phyloP scores from a whole-genome alignment of 2,113 vertebrate species.

The Sisor rabdophorus region DNA sequence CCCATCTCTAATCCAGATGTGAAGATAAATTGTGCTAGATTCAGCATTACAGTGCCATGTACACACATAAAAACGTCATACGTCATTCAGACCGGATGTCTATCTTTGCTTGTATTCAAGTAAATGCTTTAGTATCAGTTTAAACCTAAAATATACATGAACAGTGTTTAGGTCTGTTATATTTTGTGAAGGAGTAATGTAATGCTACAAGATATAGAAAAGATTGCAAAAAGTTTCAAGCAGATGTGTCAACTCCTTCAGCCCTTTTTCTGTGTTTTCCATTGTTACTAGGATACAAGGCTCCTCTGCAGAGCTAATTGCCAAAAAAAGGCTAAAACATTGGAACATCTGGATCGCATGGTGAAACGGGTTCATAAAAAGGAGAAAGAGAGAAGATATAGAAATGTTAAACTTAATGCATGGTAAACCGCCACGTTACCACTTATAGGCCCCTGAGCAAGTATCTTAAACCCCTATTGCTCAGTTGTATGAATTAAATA shows the following conservation, averaged over 20 bases:
- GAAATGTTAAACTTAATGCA: neutral
- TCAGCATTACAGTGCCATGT: neutral
- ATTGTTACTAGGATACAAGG: slow-evolving; percentile 56
- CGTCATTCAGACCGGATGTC: neutral
- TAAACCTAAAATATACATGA: neutral
- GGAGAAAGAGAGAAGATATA: slow-evolving; percentile 33
- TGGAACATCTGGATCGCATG: slow-evolving; percentile 67
- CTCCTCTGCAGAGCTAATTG: slow-evolving; percentile 48
- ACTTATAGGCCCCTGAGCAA: too few relatives aligned
- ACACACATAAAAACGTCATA: neutral
- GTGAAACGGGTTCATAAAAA: slow-evolving; percentile 54
- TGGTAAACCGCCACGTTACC: too few relatives aligned
- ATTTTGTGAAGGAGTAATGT: too few relatives aligned
- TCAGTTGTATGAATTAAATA: too few relatives aligned
- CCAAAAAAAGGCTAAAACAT: slow-evolving; percentile 47
- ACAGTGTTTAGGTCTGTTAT: too few relatives aligned
- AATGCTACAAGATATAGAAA: neutral
- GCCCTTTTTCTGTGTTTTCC: slow-evolving; percentile 43
- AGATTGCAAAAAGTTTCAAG: slow-evolving; percentile 10
- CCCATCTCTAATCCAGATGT: slow-evolving; percentile 16
- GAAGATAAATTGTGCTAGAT: neutral
- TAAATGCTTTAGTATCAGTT: neutral
- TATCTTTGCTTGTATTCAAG: neutral
- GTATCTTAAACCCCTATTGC: too few relatives aligned
- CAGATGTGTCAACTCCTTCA: slow-evolving; percentile 35